Conservation (phyloP, 2,113 vertebrate genomes). For the Melanotaenia duboulayi region DNA sequence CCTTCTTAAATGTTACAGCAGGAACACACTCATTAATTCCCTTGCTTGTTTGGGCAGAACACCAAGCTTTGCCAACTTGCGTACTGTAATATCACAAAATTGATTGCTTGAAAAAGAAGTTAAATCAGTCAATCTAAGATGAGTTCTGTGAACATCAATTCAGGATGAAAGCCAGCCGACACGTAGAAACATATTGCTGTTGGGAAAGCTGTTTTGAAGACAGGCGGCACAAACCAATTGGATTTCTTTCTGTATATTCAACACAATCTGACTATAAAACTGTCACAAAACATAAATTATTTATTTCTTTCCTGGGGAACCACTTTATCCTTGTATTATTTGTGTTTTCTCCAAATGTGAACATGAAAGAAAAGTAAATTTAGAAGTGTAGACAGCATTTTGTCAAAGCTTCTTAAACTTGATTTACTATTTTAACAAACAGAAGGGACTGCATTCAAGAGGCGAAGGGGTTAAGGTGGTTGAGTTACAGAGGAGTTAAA, state of each 20-base stretch:
- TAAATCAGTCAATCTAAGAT: neutral
- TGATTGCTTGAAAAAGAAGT: neutral
- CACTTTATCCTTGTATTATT: neutral
- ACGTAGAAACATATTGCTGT: neutral
- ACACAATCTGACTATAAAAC: too few relatives aligned
- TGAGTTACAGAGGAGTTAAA: too few relatives aligned
- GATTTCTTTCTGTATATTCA: neutral
- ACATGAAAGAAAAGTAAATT: too few relatives aligned
- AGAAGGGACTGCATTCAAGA: too few relatives aligned
- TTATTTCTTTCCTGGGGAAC: neutral
- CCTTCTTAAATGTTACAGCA: constrained; percentile 59
- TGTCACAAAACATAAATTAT: neutral
- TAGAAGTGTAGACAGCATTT: too few relatives aligned
- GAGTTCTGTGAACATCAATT: neutral
- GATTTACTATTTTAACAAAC: too few relatives aligned
- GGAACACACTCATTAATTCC: constrained; percentile 45
- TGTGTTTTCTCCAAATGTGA: too few relatives aligned
- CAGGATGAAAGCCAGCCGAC: neutral
- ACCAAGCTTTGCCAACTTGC: neutral
- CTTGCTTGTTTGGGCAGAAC: constrained; percentile 30
- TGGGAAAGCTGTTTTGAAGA: neutral
- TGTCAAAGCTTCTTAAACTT: too few relatives aligned
- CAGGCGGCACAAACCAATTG: neutral
- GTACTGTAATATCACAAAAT: neutral
- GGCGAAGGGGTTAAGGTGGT: too few relatives aligned